A percentile compares a stretch with the other conserved stretches of the same genome.
phyloP scores from a whole-genome alignment of 2,113 vertebrate species.

The Pangasianodon hypophthalmus region DNA sequence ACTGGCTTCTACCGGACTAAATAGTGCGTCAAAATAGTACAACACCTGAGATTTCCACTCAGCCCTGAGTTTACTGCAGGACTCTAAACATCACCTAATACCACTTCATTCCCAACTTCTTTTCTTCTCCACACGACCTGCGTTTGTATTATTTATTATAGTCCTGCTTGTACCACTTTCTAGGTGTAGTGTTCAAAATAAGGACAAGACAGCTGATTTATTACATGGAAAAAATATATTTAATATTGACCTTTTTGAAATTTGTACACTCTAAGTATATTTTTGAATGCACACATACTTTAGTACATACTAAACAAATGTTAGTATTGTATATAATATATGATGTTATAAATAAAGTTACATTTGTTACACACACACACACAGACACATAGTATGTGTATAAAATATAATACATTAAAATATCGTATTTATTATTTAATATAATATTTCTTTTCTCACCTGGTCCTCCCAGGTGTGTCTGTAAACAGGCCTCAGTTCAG shows the following conservation, averaged over 20 bases:
- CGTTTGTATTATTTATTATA: not conserved
- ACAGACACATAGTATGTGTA: too few species aligned
- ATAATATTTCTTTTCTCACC: not conserved
- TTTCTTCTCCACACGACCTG: too few species aligned
- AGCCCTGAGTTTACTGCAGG: too few species aligned
- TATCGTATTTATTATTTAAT: not conserved
- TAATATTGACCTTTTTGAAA: not conserved
- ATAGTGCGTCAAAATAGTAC: not conserved
- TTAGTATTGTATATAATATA: too few species aligned
- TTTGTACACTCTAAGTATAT: not conserved
- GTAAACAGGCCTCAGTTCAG: not conserved
- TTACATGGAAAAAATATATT: not conserved
- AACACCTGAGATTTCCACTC: not conserved
- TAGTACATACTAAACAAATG: not conserved
- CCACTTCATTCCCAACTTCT: not conserved
- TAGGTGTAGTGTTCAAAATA: not conserved
- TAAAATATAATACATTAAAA: not conserved
- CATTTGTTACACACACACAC: too few species aligned
- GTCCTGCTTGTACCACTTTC: not conserved
- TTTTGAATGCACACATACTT: not conserved
- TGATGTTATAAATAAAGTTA: too few species aligned
- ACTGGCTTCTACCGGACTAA: not conserved
- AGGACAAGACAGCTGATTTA: not conserved
- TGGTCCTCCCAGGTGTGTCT: not conserved
- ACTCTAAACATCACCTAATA: not conserved